Evolutionary conservation across 2,113 vertebrate species (phyloP), one percentile per base, ranked within the genome.

Genomic region (Axis porcinus): DNA sequence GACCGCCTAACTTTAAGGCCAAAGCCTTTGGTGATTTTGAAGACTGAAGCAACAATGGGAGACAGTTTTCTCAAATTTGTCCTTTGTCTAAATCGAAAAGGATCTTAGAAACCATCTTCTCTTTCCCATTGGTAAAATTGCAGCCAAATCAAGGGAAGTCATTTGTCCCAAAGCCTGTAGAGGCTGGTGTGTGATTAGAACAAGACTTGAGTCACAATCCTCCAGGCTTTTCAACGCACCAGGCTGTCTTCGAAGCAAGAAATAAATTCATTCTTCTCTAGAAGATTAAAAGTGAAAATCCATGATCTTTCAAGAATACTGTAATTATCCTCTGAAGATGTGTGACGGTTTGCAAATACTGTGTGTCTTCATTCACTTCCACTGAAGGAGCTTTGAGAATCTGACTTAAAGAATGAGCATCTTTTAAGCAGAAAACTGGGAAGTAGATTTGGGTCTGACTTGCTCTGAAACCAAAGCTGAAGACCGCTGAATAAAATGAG

Each of bases 1-100:
- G 60, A 58, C 30, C 90, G 27, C 84, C 92, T 70, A 47, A 82
- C 67, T 64, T 95, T 82, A 85, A 96, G 94, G 52, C 60, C 78
- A 94, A 30, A 76, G 60, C 93, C 86, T 92, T 76, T 86, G 78
- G 17, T 95, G 96, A 64, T 58, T 82, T 89, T 43, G 95, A 97
- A 97, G 96, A 86, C 76, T 78, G 85, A 93, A 94, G 86, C 47
- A 93, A 94, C 91, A 88, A 89, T 47, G 81, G n/a, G 47, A 95
- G 60, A 87, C 43, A 23, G 82, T 83, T 81, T 90, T 64, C 62
- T 82, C 82, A 30, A 64, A 74, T 76, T 86, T 96, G 43, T 45
- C 58, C 28, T 86, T 89, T 86, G 52, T 91, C n/a, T 89, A 95
- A 97, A 94, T 76, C 11, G 2, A 40, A 13, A 91, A 96, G 79